Percentiles rank a stretch among this genome's conserved stretches.
These are phyloP conservation scores for Orestias chungarensis DNA, from an alignment of 2,797 vertebrate genomes.

Conservation along the genomic window DNA sequence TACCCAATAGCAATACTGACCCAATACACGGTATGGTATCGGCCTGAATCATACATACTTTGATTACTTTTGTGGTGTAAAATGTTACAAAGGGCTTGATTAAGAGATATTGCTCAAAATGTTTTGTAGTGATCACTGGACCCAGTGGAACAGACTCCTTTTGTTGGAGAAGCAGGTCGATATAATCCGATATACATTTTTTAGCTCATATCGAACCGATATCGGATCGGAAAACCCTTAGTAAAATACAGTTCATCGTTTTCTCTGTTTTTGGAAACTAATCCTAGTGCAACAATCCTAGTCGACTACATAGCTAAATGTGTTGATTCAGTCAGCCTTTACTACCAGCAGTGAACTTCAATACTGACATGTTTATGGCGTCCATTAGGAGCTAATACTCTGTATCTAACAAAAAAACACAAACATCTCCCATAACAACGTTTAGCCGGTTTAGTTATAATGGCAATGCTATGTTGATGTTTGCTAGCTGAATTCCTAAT, in stretches of 20 bases:
- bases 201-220: too few species aligned
- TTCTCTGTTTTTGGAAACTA: neutral
- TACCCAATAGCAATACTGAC: too few species aligned
- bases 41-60: too few species aligned
- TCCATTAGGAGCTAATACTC: neutral
- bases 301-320: neutral
- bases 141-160: too few species aligned
- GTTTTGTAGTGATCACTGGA: too few species aligned
- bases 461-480: neutral
- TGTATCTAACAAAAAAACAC: neutral
- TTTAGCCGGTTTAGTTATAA: neutral
- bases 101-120: too few species aligned
- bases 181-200: too few species aligned
- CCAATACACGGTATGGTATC: too few species aligned
- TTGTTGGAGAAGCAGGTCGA: too few species aligned
- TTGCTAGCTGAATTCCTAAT: neutral
- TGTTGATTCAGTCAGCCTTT: neutral
- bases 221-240: too few species aligned
- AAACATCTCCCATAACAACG: neutral
- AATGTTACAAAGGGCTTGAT: too few species aligned
- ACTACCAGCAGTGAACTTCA: neutral
- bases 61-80: too few species aligned
- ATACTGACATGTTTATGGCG: neutral
- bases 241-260: neutral
- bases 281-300: neutral